Evolutionary conservation across 1,140 invertebrate species (phyloP).

Genomic region (Gonioctena quinquepunctata): DNA sequence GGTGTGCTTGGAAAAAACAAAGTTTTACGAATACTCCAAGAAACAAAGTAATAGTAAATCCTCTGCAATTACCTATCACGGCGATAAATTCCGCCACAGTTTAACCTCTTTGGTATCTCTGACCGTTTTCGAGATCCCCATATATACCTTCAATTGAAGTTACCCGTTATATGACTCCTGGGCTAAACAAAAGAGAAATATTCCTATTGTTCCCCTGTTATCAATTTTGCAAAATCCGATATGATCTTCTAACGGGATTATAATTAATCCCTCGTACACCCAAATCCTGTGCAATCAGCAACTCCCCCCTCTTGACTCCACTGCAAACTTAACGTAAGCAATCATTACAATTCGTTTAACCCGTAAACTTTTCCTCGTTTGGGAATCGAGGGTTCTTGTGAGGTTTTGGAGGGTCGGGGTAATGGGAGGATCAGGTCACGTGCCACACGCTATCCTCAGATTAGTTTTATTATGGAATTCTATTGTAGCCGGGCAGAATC

Average conservation of each 20-base stretch:
- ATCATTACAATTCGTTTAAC: constrained; percentile 18
- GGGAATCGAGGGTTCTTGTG: neutral
- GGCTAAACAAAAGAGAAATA: too few relatives aligned
- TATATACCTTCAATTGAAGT: too few relatives aligned
- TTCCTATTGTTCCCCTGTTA: neutral
- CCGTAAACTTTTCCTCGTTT: neutral
- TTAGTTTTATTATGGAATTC: constrained; percentile 14
- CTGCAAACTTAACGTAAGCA: neutral
- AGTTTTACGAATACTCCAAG: too few relatives aligned
- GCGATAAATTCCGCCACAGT: too few relatives aligned
- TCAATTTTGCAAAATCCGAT: neutral
- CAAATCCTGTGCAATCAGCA: neutral
- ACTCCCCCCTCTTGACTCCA: neutral
- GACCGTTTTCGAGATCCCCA: too few relatives aligned
- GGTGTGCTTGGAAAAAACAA: too few relatives aligned
- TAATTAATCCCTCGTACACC: neutral
- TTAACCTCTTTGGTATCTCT: too few relatives aligned
- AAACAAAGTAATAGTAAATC: too few relatives aligned
- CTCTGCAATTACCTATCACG: too few relatives aligned
- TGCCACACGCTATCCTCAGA: constrained; percentile 11
- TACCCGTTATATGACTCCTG: too few relatives aligned
- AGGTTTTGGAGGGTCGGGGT: neutral
- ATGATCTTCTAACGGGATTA: neutral
- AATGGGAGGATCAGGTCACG: constrained; percentile 2
- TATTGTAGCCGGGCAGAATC: neutral